Evolutionary conservation across 1,140 invertebrate genomes (phyloP).

Genomic region (Aphelinus certus): DNA sequence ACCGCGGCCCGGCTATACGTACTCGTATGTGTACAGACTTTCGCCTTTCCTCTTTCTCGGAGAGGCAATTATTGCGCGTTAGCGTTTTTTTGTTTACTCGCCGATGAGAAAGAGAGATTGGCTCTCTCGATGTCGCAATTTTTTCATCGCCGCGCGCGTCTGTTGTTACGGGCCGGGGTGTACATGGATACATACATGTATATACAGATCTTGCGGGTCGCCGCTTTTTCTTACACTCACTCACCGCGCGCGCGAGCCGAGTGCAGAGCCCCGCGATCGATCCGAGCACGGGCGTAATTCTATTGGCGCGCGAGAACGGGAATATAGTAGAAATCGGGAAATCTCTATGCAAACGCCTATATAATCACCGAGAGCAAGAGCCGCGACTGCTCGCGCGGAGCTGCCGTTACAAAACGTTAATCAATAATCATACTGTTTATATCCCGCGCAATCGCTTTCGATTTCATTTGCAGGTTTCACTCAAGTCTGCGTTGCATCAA

Average conservation of each 20-base stretch:
- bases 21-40: not conserved
- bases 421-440: constrained; percentile 25
- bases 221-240: too few relatives aligned
- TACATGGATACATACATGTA: too few relatives aligned
- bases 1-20: not conserved
- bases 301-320: not conserved
- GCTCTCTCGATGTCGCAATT: constrained; percentile 1
- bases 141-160: not conserved
- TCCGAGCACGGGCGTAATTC: not conserved
- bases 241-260: too few relatives aligned
- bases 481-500: not conserved
- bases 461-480: constrained; percentile 3
- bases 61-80: constrained; percentile 18
- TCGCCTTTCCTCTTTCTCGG: constrained; percentile 22
- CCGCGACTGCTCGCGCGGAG: too few relatives aligned
- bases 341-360: constrained; percentile 13
- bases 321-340: constrained; percentile 28
- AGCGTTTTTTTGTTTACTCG: constrained; percentile 1
- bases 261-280: not conserved
- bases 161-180: too few relatives aligned
- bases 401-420: constrained; percentile 20
- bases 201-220: too few relatives aligned
- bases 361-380: not conserved
- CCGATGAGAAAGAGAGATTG: constrained; percentile 31
- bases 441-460: not conserved